Evolutionary conservation across 2,113 vertebrate genomes (phyloP), one percentile per base, ranked within the genome.

Genomic region (Ginglymostoma cirratum): DNA sequence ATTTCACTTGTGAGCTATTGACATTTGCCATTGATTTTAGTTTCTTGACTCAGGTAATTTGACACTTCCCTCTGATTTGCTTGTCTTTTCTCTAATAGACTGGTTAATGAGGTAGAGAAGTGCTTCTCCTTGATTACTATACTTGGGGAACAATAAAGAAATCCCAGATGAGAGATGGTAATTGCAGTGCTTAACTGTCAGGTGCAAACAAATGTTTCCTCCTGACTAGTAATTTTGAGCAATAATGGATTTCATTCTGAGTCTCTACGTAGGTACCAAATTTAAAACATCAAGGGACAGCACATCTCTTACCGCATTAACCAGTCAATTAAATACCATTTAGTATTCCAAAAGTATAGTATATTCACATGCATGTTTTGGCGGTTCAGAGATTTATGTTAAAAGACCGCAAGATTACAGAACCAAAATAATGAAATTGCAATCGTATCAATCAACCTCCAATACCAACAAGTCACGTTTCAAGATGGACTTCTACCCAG

Each of bases 101-200:
- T 93, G 89, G 89, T 93, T 93, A 93, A 66, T 93, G 89, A 93
- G 89, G 89, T 93, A 93, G 89, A 66, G 89, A 67, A 93, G 89
- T 93, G 34, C 30, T 93, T 93, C n/a, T 66, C 89, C 89, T 67
- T 93, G 89, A 93, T 93, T 93, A 61, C 89, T 93, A 2, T 38
- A 93, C 89, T 93, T 93, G 89, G n/a, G 61, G 61, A 93, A 67
- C 61, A 67, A 93, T 93, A 93, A 93, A 93, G 61, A 93, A 93
- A 67, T 93, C 89, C 89, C 89, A 93, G 65, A 93, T 93, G 89
- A 66, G 55, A 93, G 61, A 66, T 93, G n/a, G n/a, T 93, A 66
- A 93, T 93, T 65, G n/a, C 61, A 66, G 65, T 66, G 65, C 34
- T 93, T 66, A 93, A 67, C 89, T 93, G 65, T 38, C 89, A 93